These are phyloP conservation scores for Apogon talboti DNA, from an alignment of 2,797 vertebrate genomes.

Conservation along the genomic window DNA sequence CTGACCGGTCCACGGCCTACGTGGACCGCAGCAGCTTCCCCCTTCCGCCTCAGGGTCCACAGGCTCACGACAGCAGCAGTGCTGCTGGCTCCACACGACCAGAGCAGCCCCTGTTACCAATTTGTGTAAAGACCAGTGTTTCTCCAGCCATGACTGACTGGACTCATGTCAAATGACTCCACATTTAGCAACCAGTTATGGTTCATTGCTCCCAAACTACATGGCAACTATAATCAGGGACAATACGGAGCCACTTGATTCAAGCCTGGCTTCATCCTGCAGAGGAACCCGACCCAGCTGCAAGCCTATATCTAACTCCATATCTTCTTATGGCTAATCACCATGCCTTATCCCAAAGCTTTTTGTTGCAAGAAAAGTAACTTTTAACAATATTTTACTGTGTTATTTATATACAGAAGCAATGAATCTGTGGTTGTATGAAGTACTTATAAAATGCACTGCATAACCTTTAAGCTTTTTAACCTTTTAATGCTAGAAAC, in stretches of 20 bases:
- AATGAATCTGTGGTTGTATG: conserved; percentile 50
- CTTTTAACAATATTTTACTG: conserved; percentile 51
- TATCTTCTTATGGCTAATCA: conserved; percentile 44
- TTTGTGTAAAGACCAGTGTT: conserved; percentile 52
- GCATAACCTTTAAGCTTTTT: conserved; percentile 53
- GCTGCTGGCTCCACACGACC: conserved; percentile 47
- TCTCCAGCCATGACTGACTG: conserved; percentile 44
- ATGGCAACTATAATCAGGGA: conserved; percentile 69
- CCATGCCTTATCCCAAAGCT: conserved; percentile 34
- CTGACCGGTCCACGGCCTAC: conserved; percentile 65
- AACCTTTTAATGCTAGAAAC: conserved; percentile 40
- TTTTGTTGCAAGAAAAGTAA: conserved; percentile 32
- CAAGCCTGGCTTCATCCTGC: conserved; percentile 53
- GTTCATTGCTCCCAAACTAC: conserved; percentile 68
- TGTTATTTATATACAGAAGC: conserved; percentile 61
- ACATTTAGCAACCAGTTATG: conserved; percentile 64
- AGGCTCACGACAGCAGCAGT: conserved; percentile 31
- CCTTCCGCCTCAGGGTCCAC: conserved; percentile 15
- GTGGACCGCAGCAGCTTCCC: conserved; percentile 12
- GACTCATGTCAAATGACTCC: conserved; percentile 60
- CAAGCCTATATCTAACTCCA: conserved; percentile 56
- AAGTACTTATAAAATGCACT: conserved; percentile 69
- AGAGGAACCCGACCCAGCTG: conserved; percentile 48
- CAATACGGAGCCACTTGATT: conserved; percentile 62
- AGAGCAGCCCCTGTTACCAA: conserved; percentile 53